These are phyloP conservation scores for Pithys albifrons DNA, from an alignment of 2,113 vertebrate species.

Conservation along the genomic window DNA sequence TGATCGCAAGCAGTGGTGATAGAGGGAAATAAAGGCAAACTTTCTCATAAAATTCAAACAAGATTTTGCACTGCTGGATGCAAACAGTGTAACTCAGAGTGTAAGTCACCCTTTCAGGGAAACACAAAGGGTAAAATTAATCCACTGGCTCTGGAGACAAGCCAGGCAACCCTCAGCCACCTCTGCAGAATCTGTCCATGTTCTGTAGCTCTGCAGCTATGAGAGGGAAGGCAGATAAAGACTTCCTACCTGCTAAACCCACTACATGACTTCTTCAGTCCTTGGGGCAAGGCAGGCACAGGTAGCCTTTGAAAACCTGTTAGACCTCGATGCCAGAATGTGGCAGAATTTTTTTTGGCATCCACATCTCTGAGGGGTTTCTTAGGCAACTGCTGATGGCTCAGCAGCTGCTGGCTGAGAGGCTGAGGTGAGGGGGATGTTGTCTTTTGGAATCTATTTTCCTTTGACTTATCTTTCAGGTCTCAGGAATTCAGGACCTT, in stretches of 20 bases:
- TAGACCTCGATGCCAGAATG: background rate
- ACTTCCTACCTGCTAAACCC: background rate
- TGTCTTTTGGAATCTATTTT: constrained; percentile 64
- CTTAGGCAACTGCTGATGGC: background rate
- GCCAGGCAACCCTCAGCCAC: background rate
- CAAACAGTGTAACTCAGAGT: rapidly evolving
- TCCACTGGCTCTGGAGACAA: background rate
- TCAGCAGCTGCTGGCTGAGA: background rate
- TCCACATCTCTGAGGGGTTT: background rate
- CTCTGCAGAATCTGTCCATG: background rate
- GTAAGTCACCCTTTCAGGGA: background rate
- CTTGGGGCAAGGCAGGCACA: background rate
- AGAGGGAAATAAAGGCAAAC: background rate
- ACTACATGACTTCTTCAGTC: background rate
- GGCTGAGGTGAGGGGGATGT: background rate
- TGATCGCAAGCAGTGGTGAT: rapidly evolving
- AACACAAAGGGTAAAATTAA: background rate
- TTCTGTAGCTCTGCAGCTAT: background rate
- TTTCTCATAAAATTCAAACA: background rate
- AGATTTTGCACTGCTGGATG: background rate
- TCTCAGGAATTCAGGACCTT: constrained; percentile 64
- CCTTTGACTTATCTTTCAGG: constrained; percentile 62
- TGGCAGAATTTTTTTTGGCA: background rate
- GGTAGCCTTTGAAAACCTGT: background rate
- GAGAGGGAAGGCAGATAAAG: background rate